Evolutionary conservation across 2,888 invertebrate species (phyloP).

Genomic region (Conops quadrifasciatus): DNA sequence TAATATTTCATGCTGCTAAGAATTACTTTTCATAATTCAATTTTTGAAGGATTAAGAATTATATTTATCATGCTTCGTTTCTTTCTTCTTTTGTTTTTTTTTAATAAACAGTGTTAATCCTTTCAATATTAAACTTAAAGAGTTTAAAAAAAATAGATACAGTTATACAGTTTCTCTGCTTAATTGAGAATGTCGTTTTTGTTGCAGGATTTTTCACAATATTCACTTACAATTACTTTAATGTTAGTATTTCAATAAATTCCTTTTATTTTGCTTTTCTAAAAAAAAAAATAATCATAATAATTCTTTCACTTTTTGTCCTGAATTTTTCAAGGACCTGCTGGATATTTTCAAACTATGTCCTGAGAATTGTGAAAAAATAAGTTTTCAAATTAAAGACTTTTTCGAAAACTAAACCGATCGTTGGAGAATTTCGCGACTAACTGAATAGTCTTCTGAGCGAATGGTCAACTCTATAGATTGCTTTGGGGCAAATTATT

Average conservation of each 20-base stretch:
- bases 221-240: too few relatives aligned
- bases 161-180: too few relatives aligned
- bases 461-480: slow-evolving; percentile 15
- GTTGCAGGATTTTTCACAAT: too few relatives aligned
- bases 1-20: too few relatives aligned
- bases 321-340: neutral
- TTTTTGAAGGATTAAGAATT: too few relatives aligned
- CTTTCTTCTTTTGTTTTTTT: neutral
- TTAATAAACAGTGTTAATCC: neutral
- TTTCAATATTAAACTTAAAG: neutral
- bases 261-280: too few relatives aligned
- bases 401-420: slow-evolving; percentile 55
- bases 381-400: neutral
- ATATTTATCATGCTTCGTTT: too few relatives aligned
- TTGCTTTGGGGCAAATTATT: slow-evolving; percentile 35
- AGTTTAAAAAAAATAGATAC: neutral
- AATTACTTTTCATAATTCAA: too few relatives aligned
- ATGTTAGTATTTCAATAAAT: too few relatives aligned
- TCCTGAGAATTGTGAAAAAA: neutral
- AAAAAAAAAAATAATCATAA: too few relatives aligned
- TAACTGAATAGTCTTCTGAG: slow-evolving; percentile 52
- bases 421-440: slow-evolving; percentile 60
- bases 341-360: neutral
- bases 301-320: too few relatives aligned
- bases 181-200: too few relatives aligned